Evolutionary conservation across 2,113 vertebrate genomes (phyloP), one percentile per base, ranked within the genome.

Genomic region (Laterallus jamaicensis): DNA sequence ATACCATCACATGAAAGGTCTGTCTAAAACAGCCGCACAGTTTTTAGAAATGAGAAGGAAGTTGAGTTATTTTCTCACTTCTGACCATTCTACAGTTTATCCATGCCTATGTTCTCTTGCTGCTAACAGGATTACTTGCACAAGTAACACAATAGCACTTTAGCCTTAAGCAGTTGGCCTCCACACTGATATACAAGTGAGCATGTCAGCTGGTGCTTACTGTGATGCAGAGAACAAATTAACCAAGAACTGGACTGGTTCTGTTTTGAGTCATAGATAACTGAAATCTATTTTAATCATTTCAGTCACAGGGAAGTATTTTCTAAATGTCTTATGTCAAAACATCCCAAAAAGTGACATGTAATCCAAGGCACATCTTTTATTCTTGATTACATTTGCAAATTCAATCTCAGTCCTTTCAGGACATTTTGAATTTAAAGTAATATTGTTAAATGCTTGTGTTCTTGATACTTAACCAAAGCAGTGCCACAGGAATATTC

Each of bases 351-450:
- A 91, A 86, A 94, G 54, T 75, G 81, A 79, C 86, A 90, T 67
- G 62, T 66, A 86, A 96, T 91, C 82, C 90, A 79, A 86, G 58
- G 69, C 44, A 59, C 47, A 14, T 11, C 5, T 94, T 92, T 96
- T 95, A 89, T 82, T 92, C 95, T 86, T 67, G 64, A 91, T 96
- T 94, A 56, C 32, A 92, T 81, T 97, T 96, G 77, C 86, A 96
- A 96, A 96, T 92, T 89, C 77, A 84, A 47, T 71, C 74, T 85
- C 79, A 71, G 22, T 69, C n/a, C n/a, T 94, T 94, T 88, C 90
- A 88, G 89, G 84, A 67, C 56, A 82, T 80, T 94, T 92, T 94
- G 86, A 94, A 94, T 94, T 94, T 86, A 68, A 96, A 93, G 35
- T 93, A 73, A 93, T 91, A 82, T 47, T 82, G 44, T 87, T 94